Conservation (phyloP, 1,140 invertebrate genomes). For the Chelonus insularis region DNA sequence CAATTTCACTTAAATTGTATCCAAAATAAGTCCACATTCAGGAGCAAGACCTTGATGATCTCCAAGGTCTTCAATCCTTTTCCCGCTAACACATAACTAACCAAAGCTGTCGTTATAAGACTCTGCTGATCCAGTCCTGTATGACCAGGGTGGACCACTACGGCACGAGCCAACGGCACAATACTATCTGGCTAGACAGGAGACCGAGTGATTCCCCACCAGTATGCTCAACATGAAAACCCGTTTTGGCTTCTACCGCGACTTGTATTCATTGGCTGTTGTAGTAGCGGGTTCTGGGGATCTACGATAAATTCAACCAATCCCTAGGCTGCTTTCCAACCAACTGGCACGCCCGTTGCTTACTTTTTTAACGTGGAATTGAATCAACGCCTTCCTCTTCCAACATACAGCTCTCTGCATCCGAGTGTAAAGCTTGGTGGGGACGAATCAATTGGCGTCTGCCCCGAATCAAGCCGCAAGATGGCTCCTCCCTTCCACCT, state of each 20-base stretch:
- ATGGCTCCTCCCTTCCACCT: conserved; percentile 56
- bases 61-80: background rate
- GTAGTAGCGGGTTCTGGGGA: conserved; percentile 32
- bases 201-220: conserved; percentile 28
- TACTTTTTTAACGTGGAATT: conserved; percentile 35
- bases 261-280: conserved; percentile 35
- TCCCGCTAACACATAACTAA: conserved; percentile 9
- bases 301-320: conserved; percentile 20
- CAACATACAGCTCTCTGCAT: conserved; percentile 35
- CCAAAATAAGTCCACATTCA: background rate
- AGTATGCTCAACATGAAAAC: conserved; percentile 36
- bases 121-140: conserved; percentile 11
- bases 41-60: background rate
- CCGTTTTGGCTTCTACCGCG: conserved; percentile 52
- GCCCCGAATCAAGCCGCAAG: conserved; percentile 56
- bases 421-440: conserved; percentile 30
- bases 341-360: conserved; percentile 27
- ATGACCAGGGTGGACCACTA: conserved; percentile 51
- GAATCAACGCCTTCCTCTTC: conserved; percentile 30
- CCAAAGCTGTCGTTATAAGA: background rate
- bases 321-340: conserved; percentile 27
- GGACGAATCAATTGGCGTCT: conserved; percentile 59
- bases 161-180: conserved; percentile 59
- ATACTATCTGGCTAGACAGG: conserved; percentile 55
- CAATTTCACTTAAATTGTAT: too few species aligned